Evolutionary conservation across 2,797 vertebrate genomes (phyloP).

Genomic region (Pampus argenteus): DNA sequence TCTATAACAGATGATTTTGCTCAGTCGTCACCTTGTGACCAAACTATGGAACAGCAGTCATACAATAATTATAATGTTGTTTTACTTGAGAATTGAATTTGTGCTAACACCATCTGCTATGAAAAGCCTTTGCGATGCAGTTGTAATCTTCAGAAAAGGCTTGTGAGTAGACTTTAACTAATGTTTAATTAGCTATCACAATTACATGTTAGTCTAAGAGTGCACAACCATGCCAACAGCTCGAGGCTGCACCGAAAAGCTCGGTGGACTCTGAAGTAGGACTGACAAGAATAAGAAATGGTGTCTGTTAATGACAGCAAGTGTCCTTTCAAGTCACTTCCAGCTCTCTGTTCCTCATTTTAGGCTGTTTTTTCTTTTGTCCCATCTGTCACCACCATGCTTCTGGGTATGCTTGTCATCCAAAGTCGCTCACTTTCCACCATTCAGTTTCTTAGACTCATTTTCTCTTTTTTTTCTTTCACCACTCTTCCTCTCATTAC

Average conservation of each 20-base stretch:
- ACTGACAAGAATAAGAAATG: constrained; percentile 46
- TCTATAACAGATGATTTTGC: too few relatives aligned
- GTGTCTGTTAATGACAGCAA: constrained; percentile 70
- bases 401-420: constrained; percentile 49
- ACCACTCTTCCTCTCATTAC: constrained; percentile 5
- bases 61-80: too few relatives aligned
- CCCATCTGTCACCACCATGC: constrained; percentile 65
- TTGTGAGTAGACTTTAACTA: too few relatives aligned
- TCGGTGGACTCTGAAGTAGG: constrained; percentile 30
- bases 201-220: too few relatives aligned
- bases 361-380: constrained; percentile 53
- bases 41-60: too few relatives aligned
- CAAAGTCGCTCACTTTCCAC: constrained; percentile 43
- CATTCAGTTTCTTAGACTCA: constrained; percentile 27
- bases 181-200: too few relatives aligned
- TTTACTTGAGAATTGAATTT: too few relatives aligned
- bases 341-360: constrained; percentile 55
- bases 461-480: constrained; percentile 10
- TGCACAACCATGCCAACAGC: too few relatives aligned
- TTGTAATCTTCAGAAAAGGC: neutral
- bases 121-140: neutral
- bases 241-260: constrained; percentile 5
- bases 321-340: constrained; percentile 70
- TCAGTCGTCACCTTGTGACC: too few relatives aligned
- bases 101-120: too few relatives aligned